phyloP scores from a whole-genome alignment of 1,140 invertebrate species.

The Drosophila eugracilis region DNA sequence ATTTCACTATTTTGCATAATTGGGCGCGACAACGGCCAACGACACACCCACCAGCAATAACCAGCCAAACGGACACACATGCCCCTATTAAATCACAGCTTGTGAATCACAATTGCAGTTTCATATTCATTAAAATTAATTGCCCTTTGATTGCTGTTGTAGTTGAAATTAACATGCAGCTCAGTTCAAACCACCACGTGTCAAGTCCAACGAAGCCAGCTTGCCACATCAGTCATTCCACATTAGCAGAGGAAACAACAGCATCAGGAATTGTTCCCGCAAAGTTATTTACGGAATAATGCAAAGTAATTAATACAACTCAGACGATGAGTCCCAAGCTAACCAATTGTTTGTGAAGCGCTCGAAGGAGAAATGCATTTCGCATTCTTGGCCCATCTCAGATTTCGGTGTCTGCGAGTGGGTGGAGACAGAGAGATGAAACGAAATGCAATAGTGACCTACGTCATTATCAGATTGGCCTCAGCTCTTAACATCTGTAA shows the following conservation, averaged over 20 bases:
- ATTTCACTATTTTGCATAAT: constrained; percentile 52
- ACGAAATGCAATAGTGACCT: constrained; percentile 4
- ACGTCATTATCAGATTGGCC: constrained; percentile 11
- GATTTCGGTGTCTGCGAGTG: constrained; percentile 28
- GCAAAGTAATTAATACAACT: constrained; percentile 76
- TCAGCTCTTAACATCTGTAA: not conserved
- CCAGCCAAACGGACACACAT: constrained; percentile 15
- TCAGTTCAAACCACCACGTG: constrained; percentile 33
- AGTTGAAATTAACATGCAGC: constrained; percentile 25
- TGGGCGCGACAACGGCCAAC: constrained; percentile 20
- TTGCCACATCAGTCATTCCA: constrained; percentile 24
- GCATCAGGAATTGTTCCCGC: constrained; percentile 47
- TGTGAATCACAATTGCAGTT: constrained; percentile 53
- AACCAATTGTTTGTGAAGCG: constrained; percentile 47
- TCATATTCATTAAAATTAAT: constrained; percentile 73
- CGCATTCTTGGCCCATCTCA: constrained; percentile 48
- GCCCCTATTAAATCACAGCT: constrained; percentile 24
- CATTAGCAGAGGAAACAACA: constrained; percentile 8
- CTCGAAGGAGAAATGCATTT: constrained; percentile 35
- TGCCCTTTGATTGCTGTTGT: constrained; percentile 43
- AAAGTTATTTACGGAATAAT: constrained; percentile 69
- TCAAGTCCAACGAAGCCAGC: constrained; percentile 39
- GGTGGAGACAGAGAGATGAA: constrained; percentile 7
- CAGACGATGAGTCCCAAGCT: constrained; percentile 11
- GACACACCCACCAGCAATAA: constrained; percentile 17